A percentile compares a stretch with the other conserved stretches of the same genome.
These are phyloP conservation scores for Malacoraja senta DNA, from an alignment of 2,797 vertebrate species.

Conservation along the genomic window DNA sequence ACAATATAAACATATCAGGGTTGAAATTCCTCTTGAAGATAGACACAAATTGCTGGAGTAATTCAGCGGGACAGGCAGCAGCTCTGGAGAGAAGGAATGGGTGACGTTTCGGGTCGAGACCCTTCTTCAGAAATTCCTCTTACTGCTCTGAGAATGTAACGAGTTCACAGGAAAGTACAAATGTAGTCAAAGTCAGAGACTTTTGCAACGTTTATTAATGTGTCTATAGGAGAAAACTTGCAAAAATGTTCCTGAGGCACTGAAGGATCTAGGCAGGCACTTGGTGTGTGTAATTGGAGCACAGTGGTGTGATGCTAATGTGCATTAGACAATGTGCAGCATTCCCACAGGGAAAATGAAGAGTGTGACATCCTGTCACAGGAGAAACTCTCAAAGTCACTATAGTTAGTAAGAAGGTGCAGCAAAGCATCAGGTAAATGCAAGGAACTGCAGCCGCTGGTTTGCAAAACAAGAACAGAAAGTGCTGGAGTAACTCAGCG, in stretches of 20 bases:
- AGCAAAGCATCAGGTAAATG: not conserved
- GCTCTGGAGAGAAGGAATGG: too few relatives aligned
- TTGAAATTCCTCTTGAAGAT: not conserved
- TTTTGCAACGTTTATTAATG: not conserved
- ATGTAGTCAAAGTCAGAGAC: not conserved
- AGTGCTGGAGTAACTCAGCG: too few relatives aligned
- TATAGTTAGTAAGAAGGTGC: not conserved
- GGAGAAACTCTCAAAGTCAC: not conserved
- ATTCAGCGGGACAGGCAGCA: too few relatives aligned
- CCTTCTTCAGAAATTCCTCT: too few relatives aligned
- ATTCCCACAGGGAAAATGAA: conserved; percentile 5
- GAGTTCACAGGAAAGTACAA: not conserved
- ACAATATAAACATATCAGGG: conserved; percentile 76
- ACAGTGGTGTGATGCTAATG: not conserved
- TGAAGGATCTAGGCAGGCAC: not conserved
- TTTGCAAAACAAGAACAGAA: too few relatives aligned
- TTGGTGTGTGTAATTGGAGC: not conserved
- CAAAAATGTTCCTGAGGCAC: not conserved
- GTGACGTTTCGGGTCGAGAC: too few relatives aligned
- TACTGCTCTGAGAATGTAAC: too few relatives aligned
- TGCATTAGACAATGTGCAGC: not conserved
- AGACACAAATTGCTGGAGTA: too few relatives aligned
- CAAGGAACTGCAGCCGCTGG: too few relatives aligned
- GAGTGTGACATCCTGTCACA: not conserved
- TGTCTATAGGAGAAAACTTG: not conserved